Evolutionary conservation across 2,797 vertebrate genomes (phyloP).

Genomic region (Sebastes hubbsi): DNA sequence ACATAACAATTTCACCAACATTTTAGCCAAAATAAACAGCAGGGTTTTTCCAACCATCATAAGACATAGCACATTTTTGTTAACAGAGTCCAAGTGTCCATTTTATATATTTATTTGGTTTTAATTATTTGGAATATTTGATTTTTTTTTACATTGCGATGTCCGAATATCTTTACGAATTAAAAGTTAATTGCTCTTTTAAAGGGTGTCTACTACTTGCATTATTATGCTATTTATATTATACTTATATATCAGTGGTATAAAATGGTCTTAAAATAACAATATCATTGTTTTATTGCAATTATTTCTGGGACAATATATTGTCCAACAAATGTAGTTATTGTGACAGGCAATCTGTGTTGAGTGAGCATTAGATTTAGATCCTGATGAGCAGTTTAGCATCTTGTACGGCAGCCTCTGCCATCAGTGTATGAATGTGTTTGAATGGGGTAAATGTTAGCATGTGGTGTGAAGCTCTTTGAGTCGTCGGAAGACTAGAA

Average conservation of each 20-base stretch:
- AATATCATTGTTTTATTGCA: background rate
- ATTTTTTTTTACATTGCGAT: background rate
- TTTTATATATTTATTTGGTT: too few relatives aligned
- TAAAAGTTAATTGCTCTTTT: background rate
- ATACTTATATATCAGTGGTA: background rate
- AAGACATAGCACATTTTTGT: too few relatives aligned
- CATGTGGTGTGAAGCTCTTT: too few relatives aligned
- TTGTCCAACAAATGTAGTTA: too few relatives aligned
- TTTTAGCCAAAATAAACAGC: background rate
- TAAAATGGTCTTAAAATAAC: background rate
- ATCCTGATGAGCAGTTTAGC: background rate
- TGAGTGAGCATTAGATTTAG: background rate
- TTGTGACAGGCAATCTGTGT: background rate
- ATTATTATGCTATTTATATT: background rate
- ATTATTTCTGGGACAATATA: background rate
- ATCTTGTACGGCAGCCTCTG: background rate
- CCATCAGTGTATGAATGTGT: background rate
- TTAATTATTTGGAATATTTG: background rate
- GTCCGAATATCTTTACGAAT: background rate
- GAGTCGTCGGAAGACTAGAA: too few relatives aligned
- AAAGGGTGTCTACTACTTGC: background rate
- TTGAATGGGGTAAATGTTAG: too few relatives aligned
- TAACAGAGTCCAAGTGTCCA: too few relatives aligned
- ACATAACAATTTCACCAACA: background rate
- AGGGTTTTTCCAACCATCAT: background rate